A percentile compares a stretch with the other conserved stretches of the same genome.
Conservation (phyloP, 2,797 vertebrate species). For the Gobionotothen gibberifrons region DNA sequence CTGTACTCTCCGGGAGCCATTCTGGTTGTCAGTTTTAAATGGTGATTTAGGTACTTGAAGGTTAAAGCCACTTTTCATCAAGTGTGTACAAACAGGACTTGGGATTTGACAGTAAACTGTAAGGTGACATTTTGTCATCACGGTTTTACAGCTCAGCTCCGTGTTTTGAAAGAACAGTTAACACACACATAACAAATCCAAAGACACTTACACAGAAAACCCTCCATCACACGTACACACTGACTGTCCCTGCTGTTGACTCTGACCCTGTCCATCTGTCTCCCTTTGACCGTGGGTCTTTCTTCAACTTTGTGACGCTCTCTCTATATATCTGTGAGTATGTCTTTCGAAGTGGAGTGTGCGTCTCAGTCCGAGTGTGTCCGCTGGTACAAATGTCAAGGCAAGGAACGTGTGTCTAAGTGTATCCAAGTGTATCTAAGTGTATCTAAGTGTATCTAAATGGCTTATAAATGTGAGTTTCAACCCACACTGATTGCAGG, state of each 20-base stretch:
- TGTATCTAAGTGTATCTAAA: constrained; percentile 32
- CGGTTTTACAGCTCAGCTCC: constrained; percentile 22
- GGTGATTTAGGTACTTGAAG: constrained; percentile 30
- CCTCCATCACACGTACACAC: constrained; percentile 48
- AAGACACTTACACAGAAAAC: constrained; percentile 29
- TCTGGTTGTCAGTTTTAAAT: neutral
- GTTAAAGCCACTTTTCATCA: constrained; percentile 23
- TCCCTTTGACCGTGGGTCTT: constrained; percentile 76
- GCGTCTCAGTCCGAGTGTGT: constrained; percentile 49
- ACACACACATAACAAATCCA: neutral
- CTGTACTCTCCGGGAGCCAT: too few relatives aligned
- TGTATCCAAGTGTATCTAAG: constrained; percentile 41
- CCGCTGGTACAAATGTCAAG: constrained; percentile 6
- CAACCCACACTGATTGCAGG: constrained; percentile 48
- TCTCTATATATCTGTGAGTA: constrained; percentile 82
- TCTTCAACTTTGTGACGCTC: constrained; percentile 73
- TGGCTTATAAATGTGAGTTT: constrained; percentile 18
- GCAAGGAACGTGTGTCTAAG: constrained; percentile 19
- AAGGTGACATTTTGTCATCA: constrained; percentile 18
- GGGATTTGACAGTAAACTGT: neutral
- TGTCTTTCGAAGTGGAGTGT: constrained; percentile 65
- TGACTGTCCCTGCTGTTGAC: constrained; percentile 72
- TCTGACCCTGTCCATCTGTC: constrained; percentile 82
- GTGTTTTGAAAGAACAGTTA: constrained; percentile 15
- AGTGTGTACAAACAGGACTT: neutral